Percentiles rank a stretch among this genome's conserved stretches.
Conservation (phyloP, 2,797 vertebrate genomes). For the Thaleichthys pacificus region DNA sequence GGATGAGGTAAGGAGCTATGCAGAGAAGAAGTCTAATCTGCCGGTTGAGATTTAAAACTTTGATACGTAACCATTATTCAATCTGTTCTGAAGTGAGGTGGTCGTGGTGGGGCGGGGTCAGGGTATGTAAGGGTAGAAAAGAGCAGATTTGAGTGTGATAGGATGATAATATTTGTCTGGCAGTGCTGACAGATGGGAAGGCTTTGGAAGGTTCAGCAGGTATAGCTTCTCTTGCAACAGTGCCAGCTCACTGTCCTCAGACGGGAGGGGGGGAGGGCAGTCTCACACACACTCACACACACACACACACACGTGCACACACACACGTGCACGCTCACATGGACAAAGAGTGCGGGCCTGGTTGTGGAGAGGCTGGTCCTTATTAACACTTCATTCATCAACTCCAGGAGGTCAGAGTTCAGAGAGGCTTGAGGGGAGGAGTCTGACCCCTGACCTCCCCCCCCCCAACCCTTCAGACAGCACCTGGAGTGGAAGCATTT, state of each 20-base stretch:
- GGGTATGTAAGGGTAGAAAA: slow-evolving; percentile 57
- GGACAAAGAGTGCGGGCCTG: slow-evolving; percentile 67
- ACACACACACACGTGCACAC: slow-evolving; percentile 28
- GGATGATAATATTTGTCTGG: slow-evolving; percentile 66
- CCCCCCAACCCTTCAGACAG: slow-evolving; percentile 60
- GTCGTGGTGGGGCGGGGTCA: slow-evolving; percentile 50
- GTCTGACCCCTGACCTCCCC: slow-evolving; percentile 50
- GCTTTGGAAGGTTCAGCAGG: slow-evolving; percentile 64
- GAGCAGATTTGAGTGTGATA: slow-evolving; percentile 53
- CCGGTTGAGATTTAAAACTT: slow-evolving; percentile 65
- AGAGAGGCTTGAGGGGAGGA: slow-evolving; percentile 61
- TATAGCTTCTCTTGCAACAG: slow-evolving; percentile 45
- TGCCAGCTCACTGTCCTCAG: slow-evolving; percentile 43
- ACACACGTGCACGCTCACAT: slow-evolving; percentile 46
- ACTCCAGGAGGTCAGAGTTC: slow-evolving; percentile 63
- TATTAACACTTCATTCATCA: slow-evolving; percentile 73
- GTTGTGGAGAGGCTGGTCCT: slow-evolving; percentile 65
- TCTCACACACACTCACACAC: slow-evolving; percentile 29
- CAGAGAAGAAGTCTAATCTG: slow-evolving; percentile 63
- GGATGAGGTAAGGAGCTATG: slow-evolving; percentile 35
- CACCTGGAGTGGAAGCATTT: slow-evolving; percentile 76
- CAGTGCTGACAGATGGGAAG: slow-evolving; percentile 59
- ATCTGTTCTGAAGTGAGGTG: slow-evolving; percentile 69
- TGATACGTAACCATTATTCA: slow-evolving; percentile 68
- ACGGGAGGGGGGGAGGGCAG: slow-evolving; percentile 22